Evolutionary conservation across 2,888 invertebrate species (phyloP).

Genomic region (Lacanobia wlatinum): DNA sequence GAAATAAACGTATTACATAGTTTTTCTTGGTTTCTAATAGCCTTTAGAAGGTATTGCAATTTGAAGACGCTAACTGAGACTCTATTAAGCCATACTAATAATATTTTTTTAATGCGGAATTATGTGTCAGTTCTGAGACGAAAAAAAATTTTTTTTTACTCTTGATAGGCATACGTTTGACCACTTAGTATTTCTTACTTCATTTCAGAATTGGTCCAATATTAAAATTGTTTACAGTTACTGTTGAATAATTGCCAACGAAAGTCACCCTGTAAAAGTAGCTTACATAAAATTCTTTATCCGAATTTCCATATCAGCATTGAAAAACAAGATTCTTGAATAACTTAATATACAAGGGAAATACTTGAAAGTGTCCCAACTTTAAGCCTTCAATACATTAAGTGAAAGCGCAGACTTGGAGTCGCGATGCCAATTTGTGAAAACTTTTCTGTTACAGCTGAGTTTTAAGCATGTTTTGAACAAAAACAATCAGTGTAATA

Average conservation of each 20-base stretch:
- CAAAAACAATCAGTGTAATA: conserved; percentile 33
- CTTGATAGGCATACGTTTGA: no score
- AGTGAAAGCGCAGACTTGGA: conserved; percentile 27
- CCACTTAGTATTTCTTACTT: no score
- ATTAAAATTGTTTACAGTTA: background rate
- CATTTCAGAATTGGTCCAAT: no score
- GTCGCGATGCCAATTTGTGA: conserved; percentile 45
- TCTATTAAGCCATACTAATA: no score
- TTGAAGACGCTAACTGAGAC: no score
- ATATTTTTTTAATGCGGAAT: no score
- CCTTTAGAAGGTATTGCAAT: background rate
- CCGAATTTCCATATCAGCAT: background rate
- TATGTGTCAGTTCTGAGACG: no score
- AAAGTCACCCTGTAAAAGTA: background rate
- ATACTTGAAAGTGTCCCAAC: conserved; percentile 15
- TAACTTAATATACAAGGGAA: conserved; percentile 21
- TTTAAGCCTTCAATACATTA: conserved; percentile 36
- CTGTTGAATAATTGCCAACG: background rate
- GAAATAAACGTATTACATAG: background rate
- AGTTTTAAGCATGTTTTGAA: conserved; percentile 20
- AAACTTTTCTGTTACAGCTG: conserved; percentile 34
- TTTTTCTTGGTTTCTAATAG: background rate
- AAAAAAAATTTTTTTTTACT: no score
- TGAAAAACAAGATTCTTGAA: conserved; percentile 23
- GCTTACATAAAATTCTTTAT: background rate